These are phyloP conservation scores for Agrotis clavis DNA, from an alignment of 2,888 invertebrate genomes.

Conservation along the genomic window DNA sequence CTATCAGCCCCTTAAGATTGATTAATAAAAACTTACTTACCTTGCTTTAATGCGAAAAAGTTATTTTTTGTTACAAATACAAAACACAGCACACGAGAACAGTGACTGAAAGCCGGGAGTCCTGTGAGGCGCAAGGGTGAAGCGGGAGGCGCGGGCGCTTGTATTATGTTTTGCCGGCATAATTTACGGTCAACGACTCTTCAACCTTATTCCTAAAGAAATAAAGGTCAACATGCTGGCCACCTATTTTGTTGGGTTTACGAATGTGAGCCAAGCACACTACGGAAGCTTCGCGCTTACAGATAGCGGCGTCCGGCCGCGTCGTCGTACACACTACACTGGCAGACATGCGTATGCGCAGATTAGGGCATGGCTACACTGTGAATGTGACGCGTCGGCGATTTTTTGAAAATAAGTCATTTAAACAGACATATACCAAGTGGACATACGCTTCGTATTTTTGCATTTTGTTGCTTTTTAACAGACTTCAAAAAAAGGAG, in stretches of 20 bases:
- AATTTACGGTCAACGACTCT: too few relatives aligned
- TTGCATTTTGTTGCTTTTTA: too few relatives aligned
- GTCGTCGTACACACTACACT: background rate
- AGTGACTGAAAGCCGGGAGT: background rate
- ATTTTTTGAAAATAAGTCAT: too few relatives aligned
- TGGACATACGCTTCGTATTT: too few relatives aligned
- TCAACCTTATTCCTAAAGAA: too few relatives aligned
- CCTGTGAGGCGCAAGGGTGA: background rate
- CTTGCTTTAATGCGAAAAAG: too few relatives aligned
- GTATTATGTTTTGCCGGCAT: background rate
- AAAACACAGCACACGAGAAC: background rate
- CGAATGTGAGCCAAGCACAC: background rate
- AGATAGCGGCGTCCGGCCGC: slow-evolving; percentile 9
- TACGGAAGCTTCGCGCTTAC: slow-evolving; percentile 13
- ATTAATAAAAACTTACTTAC: too few relatives aligned
- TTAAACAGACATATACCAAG: too few relatives aligned
- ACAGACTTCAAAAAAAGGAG: too few relatives aligned
- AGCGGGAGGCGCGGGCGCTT: background rate
- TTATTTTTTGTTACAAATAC: background rate
- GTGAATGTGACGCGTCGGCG: background rate
- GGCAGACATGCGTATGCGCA: slow-evolving; percentile 5
- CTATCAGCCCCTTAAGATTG: too few relatives aligned
- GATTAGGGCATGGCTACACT: background rate
- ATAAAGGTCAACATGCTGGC: too few relatives aligned
- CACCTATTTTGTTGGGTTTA: too few relatives aligned